phyloP scores from a whole-genome alignment of 2,888 invertebrate species.

The Torymus aiolomorphi region DNA sequence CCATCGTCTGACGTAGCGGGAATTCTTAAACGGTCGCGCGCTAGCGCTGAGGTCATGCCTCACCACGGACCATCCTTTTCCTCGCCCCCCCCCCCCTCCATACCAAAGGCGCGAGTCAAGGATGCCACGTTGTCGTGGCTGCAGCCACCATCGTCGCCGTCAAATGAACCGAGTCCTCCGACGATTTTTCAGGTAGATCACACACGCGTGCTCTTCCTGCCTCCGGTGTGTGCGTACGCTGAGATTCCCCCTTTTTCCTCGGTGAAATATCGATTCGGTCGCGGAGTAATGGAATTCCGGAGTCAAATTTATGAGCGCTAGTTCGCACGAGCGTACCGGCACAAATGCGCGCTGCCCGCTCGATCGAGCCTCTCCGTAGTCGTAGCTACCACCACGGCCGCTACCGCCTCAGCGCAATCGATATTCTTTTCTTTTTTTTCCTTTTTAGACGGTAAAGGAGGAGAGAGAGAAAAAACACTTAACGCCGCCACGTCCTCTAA shows the following conservation, averaged over 20 bases:
- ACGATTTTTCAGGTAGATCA: constrained; percentile 55
- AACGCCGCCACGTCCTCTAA: constrained; percentile 24
- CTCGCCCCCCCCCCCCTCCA: neutral
- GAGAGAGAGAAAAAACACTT: constrained; percentile 39
- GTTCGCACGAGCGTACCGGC: constrained; percentile 41
- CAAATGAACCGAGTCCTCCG: constrained; percentile 54
- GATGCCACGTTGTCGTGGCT: constrained; percentile 12
- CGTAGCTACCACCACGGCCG: neutral
- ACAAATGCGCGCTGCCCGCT: constrained; percentile 42
- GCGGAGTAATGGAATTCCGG: constrained; percentile 70
- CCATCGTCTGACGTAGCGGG: constrained; percentile 21
- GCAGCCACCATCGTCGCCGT: neutral
- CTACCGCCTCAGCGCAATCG: too few species aligned
- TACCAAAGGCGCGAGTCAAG: constrained; percentile 3
- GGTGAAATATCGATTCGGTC: constrained; percentile 67
- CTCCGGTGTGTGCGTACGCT: constrained; percentile 19
- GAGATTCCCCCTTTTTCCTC: constrained; percentile 57
- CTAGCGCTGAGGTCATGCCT: constrained; percentile 15
- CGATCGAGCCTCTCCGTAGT: constrained; percentile 19
- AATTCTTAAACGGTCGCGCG: constrained; percentile 29
- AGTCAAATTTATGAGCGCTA: constrained; percentile 70
- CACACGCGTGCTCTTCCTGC: constrained; percentile 7
- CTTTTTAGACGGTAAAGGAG: neutral
- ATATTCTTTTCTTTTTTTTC: constrained; percentile 1
- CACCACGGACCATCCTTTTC: constrained; percentile 20